Evolutionary conservation across 2,888 invertebrate species (phyloP).

Genomic region (Leucoptera coffeella): DNA sequence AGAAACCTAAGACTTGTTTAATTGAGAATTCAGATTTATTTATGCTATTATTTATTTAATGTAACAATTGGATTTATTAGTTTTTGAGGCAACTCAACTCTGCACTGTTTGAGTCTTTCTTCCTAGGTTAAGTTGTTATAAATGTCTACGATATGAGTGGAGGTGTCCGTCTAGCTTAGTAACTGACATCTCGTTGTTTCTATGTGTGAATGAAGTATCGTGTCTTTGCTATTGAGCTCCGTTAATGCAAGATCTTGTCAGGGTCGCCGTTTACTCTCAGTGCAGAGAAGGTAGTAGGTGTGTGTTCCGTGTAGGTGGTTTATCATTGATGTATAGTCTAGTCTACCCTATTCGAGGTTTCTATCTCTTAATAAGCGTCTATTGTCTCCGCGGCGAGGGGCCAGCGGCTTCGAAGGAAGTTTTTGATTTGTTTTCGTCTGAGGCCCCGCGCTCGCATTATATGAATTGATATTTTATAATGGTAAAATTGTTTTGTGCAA

Average conservation of each 20-base stretch:
- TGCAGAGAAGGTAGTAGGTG: neutral
- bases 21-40: constrained; percentile 35
- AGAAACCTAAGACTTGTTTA: constrained; percentile 49
- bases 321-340: constrained; percentile 55
- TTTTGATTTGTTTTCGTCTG: too few relatives aligned
- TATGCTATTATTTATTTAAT: constrained; percentile 48
- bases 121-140: too few relatives aligned
- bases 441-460: too few relatives aligned
- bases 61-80: too few relatives aligned
- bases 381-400: too few relatives aligned
- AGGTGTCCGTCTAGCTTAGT: too few relatives aligned
- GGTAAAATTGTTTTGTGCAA: constrained; percentile 29
- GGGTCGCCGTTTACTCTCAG: neutral
- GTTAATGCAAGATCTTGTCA: neutral
- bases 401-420: too few relatives aligned
- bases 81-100: too few relatives aligned
- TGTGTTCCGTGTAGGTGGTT: constrained; percentile 17
- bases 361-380: constrained; percentile 38
- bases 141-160: too few relatives aligned
- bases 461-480: constrained; percentile 47
- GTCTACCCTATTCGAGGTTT: constrained; percentile 45
- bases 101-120: too few relatives aligned
- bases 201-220: neutral
- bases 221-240: neutral
- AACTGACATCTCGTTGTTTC: too few relatives aligned